Conservation (phyloP, 2,888 invertebrate species). For the Ditylenchus weischeri region DNA sequence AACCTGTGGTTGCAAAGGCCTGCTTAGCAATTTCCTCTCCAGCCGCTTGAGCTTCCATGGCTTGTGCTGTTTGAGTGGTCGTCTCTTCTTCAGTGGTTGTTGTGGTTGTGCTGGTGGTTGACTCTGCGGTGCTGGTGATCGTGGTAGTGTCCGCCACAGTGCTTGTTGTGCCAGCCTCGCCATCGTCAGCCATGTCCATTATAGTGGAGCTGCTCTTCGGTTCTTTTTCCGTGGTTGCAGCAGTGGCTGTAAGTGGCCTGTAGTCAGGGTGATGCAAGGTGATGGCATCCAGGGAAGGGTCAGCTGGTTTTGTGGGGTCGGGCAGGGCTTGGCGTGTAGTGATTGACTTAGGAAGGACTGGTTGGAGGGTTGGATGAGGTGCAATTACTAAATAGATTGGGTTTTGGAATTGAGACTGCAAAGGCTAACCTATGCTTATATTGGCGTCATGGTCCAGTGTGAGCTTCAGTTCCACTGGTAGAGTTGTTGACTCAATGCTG, state of each 20-base stretch:
- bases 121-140: background rate
- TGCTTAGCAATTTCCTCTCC: background rate
- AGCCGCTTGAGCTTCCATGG: background rate
- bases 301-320: slow-evolving; percentile 3
- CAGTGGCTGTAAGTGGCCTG: background rate
- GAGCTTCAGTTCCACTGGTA: too few species aligned
- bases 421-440: too few species aligned
- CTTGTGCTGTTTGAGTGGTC: background rate
- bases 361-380: too few species aligned
- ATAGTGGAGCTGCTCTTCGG: background rate
- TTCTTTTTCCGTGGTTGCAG: background rate
- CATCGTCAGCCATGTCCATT: background rate
- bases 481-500: too few species aligned
- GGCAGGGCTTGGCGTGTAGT: slow-evolving; percentile 1
- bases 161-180: background rate
- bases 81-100: background rate
- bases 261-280: slow-evolving; percentile 2
- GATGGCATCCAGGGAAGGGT: slow-evolving; percentile 4
- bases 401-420: too few species aligned
- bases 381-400: too few species aligned
- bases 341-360: background rate
- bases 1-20: too few species aligned
- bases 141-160: too few species aligned
- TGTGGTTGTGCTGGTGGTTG: background rate
- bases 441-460: too few species aligned